Base-by-base conservation (phyloP, 2,888 invertebrate genomes). In the Heliconius ethilla region DNA sequence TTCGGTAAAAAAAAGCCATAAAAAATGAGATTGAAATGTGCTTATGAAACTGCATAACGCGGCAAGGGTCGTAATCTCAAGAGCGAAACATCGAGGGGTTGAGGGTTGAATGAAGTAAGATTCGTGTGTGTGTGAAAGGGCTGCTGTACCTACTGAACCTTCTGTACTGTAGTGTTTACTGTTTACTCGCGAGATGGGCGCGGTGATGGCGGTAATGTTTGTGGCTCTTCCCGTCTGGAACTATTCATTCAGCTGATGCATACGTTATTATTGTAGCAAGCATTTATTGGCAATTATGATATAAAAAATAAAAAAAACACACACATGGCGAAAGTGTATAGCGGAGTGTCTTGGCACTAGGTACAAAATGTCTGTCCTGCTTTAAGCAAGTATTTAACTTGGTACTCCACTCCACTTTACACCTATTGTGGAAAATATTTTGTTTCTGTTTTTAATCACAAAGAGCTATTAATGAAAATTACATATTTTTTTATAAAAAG, bases 171-270 rank as follows among this genome's bases (percentile, higher is more conserved):
- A 33, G 33, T 85, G 87, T 92, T 29, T 66, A 29, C 66, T 70
- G 92, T 93, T 93, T 92, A 87, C 88, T 88, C 87, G 87, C 87
- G 88, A 89, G 90, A 91, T 91, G 90, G 88, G 82, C 87, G 87
- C 88, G 85, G 86, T 88, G 89, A 88, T 90, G 92, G 87, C 87
- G 85, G 85, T 89, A 89, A 88, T 91, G 92, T 91, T 92, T 91
- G 91, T 87, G 89, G 86, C 82, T 82, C 80, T 87, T 85, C 84
- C 85, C 85, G 88, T 87, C 90, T 88, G 87, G 85, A 87, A 86
- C 89, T 86, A 82, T 83, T 83, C 84, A 81, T 77, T 78, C 78
- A 67, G 67, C 75, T 78, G 81, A 79, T 83, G 80, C 73, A 81
- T 77, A 78, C 66, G 79, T 76, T 80, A 79, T 79, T 75, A 69